Percentiles rank a stretch among this genome's conserved stretches.
These are phyloP conservation scores for Phaenicophaeus curvirostris DNA, from an alignment of 2,797 vertebrate genomes.

Conservation along the genomic window DNA sequence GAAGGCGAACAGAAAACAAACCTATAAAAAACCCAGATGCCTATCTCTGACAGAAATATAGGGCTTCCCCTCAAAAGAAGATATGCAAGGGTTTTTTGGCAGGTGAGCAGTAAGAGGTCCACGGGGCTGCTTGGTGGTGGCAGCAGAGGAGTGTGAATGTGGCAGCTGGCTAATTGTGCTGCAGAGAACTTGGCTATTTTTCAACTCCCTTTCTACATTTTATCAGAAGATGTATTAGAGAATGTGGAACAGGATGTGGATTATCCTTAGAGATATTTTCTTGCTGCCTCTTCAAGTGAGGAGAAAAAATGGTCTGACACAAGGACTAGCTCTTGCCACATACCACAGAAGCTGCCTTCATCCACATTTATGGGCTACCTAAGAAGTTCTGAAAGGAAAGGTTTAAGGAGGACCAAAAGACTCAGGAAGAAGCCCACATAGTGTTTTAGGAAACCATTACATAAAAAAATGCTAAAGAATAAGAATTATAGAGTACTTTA, in stretches of 20 bases:
- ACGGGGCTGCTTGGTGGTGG: not conserved
- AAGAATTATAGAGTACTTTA: not conserved
- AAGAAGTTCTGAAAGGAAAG: not conserved
- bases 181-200: not conserved
- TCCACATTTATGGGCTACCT: not conserved
- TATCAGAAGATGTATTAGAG: not conserved
- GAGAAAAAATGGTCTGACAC: not conserved
- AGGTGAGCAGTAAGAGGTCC: rapidly evolving
- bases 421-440: not conserved
- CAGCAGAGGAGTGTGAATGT: not conserved
- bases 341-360: not conserved
- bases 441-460: not conserved
- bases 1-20: not conserved
- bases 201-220: not conserved
- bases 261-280: not conserved
- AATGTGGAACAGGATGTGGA: not conserved
- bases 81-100: not conserved
- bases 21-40: not conserved
- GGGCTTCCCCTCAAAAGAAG: not conserved
- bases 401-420: not conserved
- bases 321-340: not conserved
- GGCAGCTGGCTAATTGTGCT: not conserved
- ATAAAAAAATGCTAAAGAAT: not conserved
- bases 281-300: not conserved
- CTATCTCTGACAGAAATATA: not conserved